Conservation (phyloP, 2,888 invertebrate species). For the Eristalis arbustorum region DNA sequence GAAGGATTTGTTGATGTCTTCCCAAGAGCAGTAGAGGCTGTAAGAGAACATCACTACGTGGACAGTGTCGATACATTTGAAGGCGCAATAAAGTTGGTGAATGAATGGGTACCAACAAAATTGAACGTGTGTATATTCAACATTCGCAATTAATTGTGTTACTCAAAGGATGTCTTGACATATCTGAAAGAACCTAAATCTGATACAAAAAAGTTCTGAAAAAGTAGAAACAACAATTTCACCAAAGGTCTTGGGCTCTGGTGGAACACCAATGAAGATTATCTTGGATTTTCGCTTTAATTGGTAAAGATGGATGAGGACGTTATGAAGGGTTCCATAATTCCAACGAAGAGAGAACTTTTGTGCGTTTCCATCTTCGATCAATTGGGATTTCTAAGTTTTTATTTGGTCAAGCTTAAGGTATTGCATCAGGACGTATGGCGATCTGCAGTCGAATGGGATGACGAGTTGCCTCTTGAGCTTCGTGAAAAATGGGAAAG, state of each 20-base stretch:
- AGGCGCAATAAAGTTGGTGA: constrained; percentile 39
- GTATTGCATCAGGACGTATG: neutral
- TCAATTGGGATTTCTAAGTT: constrained; percentile 6
- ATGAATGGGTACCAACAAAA: too few relatives aligned
- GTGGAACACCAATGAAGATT: constrained; percentile 4
- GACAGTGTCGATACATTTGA: constrained; percentile 66
- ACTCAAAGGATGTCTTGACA: constrained; percentile 13
- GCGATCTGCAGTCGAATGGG: neutral
- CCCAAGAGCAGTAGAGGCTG: constrained; percentile 63
- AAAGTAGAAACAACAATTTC: neutral
- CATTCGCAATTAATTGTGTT: constrained; percentile 70
- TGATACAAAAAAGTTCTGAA: neutral
- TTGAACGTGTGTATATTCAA: constrained; percentile 13
- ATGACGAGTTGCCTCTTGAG: constrained; percentile 5
- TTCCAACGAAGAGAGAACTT: constrained; percentile 9
- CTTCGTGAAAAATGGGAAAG: constrained; percentile 33
- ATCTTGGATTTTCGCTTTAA: neutral
- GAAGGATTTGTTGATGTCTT: constrained; percentile 57
- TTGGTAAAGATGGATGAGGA: neutral
- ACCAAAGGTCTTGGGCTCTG: constrained; percentile 18
- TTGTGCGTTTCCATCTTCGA: neutral
- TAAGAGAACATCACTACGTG: constrained; percentile 71
- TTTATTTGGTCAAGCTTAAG: constrained; percentile 21
- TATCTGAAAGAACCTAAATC: neutral
- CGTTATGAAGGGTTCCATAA: neutral